Evolutionary conservation across 2,797 vertebrate genomes (phyloP).

Genomic region (Bufotes viridis): DNA sequence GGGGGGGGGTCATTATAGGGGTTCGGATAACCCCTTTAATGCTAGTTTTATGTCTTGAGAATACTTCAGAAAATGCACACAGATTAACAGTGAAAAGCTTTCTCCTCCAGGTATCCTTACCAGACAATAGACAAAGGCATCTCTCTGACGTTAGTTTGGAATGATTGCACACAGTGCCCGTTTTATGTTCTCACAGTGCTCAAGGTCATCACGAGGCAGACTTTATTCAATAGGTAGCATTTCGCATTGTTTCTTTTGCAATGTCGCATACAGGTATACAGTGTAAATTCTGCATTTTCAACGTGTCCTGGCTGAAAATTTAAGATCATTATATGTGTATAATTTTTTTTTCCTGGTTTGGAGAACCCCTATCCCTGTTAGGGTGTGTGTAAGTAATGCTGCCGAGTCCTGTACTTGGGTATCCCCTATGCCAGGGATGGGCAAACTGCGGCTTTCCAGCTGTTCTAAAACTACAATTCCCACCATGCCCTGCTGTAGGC

Average conservation of each 20-base stretch:
- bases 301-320: not conserved
- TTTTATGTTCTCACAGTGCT: not conserved
- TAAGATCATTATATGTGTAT: not conserved
- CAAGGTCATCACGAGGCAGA: conserved; percentile 36
- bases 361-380: too few relatives aligned
- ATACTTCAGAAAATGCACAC: not conserved
- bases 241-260: not conserved
- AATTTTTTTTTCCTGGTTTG: too few relatives aligned
- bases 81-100: not conserved
- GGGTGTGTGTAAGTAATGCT: too few relatives aligned
- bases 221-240: not conserved
- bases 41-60: not conserved
- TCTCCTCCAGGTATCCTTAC: conserved; percentile 9
- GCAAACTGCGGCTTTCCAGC: too few relatives aligned
- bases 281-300: not conserved
- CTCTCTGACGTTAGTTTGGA: not conserved
- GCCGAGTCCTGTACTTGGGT: too few relatives aligned
- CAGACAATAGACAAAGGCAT: conserved; percentile 44
- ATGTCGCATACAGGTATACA: not conserved
- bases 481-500: too few relatives aligned
- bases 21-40: not conserved
- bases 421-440: too few relatives aligned
- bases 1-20: too few relatives aligned
- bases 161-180: not conserved
- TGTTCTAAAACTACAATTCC: too few relatives aligned